Base-by-base conservation (phyloP, 23 tunicate genomes). In the Ciona savignyi region DNA sequence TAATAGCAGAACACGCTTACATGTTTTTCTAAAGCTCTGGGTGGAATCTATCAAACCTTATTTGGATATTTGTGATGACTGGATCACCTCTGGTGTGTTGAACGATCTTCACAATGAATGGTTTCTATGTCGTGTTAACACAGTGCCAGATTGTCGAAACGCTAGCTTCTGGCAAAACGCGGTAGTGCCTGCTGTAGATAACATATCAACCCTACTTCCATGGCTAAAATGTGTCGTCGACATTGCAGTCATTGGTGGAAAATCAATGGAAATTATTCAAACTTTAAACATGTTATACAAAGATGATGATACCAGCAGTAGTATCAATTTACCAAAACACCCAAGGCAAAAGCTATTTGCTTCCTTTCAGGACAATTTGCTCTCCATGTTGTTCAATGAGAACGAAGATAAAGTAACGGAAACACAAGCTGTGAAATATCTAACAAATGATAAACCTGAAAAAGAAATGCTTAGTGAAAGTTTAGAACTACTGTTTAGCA, bases 201-300 rank as follows among this genome's bases (percentile, higher is more conserved):
- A 82, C 71, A 35, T 71, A 26, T 42, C 30, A n/a, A 22, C 51
- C 1, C 6, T 63, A 15, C 35, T 70, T 27, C 81, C 97, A 9
- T 80, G 89, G 85, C 60, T 90, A 23, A 32, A 66, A n/a, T 32
- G 62, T 26, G 61, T 90, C 4, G 51, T 88, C 9, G 60, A 75
- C 65, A 73, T 30, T 20, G 35, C 82, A 11, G 42, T 79, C 3
- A 76, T 81, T 62, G 88, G 78, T 72, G 97, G 97, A 1, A 90
- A 83, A 70, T 90, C 97, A 26, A 83, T 90, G 85, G 89, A 90
- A 74, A 73, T 90, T 0, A 62, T 90, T 23, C 30, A 83, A 35
- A 74, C 82, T 4, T 28, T 90, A n/a, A 32, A 2, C 19, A 69
- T 69, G 23, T 4, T 23, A 25, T 6, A 42, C 56, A 34, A 29